Evolutionary conservation across 1,140 invertebrate species (phyloP).

Genomic region (Acromyrmex heyeri): DNA sequence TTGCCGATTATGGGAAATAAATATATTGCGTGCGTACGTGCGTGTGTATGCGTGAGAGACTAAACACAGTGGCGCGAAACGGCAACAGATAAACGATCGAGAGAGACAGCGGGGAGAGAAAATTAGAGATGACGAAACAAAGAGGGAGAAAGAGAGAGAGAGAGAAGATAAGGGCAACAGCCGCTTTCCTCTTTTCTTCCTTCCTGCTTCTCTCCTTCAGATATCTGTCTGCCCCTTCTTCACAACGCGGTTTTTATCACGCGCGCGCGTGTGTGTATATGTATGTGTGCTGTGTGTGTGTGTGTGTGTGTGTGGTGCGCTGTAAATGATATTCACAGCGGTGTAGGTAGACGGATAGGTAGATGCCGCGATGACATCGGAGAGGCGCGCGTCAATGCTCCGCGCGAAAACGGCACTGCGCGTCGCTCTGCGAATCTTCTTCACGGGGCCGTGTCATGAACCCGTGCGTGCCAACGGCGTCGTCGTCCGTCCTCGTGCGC

Average conservation of each 20-base stretch:
- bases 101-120: background rate
- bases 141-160: constrained; percentile 4
- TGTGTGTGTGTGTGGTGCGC: too few species aligned
- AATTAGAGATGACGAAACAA: constrained; percentile 19
- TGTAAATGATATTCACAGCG: constrained; percentile 33
- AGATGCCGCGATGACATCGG: constrained; percentile 16
- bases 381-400: constrained; percentile 17
- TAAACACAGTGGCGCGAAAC: background rate
- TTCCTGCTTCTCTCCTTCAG: constrained; percentile 33
- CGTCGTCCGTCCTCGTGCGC: constrained; percentile 13
- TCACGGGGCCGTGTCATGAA: constrained; percentile 38
- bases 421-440: constrained; percentile 4
- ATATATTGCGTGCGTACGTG: background rate
- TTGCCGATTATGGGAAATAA: background rate
- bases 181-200: constrained; percentile 14
- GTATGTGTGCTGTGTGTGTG: too few species aligned
- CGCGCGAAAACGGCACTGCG: background rate
- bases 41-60: background rate
- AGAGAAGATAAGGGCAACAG: constrained; percentile 2
- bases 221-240: constrained; percentile 32
- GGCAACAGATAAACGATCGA: constrained; percentile 10
- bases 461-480: background rate
- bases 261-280: background rate
- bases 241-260: constrained; percentile 11
- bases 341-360: background rate